Percentiles rank a stretch among this genome's conserved stretches.
Evolutionary conservation across 2,888 invertebrate genomes (phyloP).

Genomic region (Drosophila monieri): DNA sequence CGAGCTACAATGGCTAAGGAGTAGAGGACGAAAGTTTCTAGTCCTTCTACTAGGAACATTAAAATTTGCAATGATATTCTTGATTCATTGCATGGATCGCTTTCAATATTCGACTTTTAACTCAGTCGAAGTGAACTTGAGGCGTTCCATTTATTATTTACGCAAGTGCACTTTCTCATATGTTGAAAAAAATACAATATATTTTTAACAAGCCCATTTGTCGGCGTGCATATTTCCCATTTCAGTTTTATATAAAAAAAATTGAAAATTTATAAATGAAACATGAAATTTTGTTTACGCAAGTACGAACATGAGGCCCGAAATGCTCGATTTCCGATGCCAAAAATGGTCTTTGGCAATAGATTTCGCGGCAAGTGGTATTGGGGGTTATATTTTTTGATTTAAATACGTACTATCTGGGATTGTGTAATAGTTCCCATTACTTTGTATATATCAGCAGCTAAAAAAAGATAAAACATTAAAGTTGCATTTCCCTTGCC

Average conservation of each 20-base stretch:
- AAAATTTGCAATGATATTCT: conserved; percentile 1
- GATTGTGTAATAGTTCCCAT: neutral
- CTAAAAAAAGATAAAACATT: neutral
- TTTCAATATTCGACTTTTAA: conserved; percentile 35
- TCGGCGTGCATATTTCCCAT: conserved; percentile 25
- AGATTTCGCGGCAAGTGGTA: conserved; percentile 15
- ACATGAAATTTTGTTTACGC: conserved; percentile 51
- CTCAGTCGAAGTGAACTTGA: conserved; percentile 46
- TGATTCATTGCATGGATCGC: conserved; percentile 13
- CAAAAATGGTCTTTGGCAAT: conserved; percentile 34
- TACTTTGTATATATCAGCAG: neutral
- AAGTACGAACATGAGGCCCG: conserved; percentile 37
- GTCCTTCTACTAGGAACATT: too few species aligned
- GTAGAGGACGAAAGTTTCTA: too few species aligned
- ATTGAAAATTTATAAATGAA: conserved; percentile 54
- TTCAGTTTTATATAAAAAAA: conserved; percentile 50
- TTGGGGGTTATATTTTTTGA: conserved; percentile 1
- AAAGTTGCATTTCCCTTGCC: neutral
- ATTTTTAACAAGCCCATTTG: conserved; percentile 19
- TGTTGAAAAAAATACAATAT: conserved; percentile 28
- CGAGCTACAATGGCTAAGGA: too few species aligned
- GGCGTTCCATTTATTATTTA: conserved; percentile 62
- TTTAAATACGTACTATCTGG: neutral
- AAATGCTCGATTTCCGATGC: conserved; percentile 26
- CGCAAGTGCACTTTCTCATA: conserved; percentile 67